Percentiles rank a stretch among this genome's conserved stretches.
phyloP scores from a whole-genome alignment of 92 coral and sea anemone genomes.

The Meandrina meandrites region DNA sequence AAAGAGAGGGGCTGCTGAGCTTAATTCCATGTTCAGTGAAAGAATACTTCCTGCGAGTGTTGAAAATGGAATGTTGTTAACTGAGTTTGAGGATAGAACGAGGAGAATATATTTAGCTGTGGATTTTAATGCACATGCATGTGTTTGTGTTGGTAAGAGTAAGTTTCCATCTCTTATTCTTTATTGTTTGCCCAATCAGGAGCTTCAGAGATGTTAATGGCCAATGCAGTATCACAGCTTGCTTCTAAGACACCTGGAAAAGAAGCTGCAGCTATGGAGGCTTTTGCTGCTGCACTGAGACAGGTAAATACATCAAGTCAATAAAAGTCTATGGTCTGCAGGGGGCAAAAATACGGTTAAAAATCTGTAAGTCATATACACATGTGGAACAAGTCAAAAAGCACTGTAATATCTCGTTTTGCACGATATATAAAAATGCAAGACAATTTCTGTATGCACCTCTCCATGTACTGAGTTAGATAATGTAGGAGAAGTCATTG shows the following conservation, averaged over 20 bases:
- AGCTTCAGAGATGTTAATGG: constrained; percentile 98
- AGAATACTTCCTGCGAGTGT: background rate
- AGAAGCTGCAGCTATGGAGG: constrained; percentile 92
- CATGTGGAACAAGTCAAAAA: background rate
- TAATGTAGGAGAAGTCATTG: too few species aligned
- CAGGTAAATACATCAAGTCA: constrained; percentile 59
- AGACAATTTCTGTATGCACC: too few species aligned
- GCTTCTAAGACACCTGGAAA: constrained; percentile 97
- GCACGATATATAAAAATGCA: too few species aligned
- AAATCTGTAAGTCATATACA: too few species aligned
- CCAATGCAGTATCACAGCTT: constrained; percentile 90
- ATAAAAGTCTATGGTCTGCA: background rate
- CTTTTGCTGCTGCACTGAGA: constrained; percentile 92
- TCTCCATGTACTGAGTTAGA: too few species aligned
- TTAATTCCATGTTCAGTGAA: background rate
- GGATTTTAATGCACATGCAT: background rate
- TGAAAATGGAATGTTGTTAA: background rate
- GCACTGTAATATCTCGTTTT: too few species aligned
- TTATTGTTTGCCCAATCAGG: constrained; percentile 56
- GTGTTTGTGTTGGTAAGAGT: background rate
- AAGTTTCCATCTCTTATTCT: background rate
- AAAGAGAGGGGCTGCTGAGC: too few species aligned
- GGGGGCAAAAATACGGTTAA: too few species aligned
- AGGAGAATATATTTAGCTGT: background rate
- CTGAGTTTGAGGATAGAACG: background rate